Evolutionary conservation across 2,113 vertebrate genomes (phyloP), one percentile per base, ranked within the genome.

Genomic region (Dipodomys merriami): DNA sequence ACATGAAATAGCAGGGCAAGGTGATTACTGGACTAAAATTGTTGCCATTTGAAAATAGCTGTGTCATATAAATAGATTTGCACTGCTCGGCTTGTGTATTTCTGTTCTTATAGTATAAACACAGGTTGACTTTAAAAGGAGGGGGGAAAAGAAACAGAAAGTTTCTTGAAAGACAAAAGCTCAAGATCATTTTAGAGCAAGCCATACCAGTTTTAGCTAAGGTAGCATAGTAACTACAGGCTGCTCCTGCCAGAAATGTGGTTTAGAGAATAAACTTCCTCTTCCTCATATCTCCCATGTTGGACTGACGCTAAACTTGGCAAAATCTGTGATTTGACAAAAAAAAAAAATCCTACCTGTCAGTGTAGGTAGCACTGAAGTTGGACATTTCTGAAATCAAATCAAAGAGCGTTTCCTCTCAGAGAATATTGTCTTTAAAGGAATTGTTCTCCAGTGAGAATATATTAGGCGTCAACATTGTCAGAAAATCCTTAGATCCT

Each of bases 401-500:
- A 92, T 93, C 87, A 79, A 88, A 92, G 33, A 57, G 35, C n/a
- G 89, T 80, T 78, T 79, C 49, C 73, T 83, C 13, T 88, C 86
- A 77, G 46, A 73, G 79, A 91, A 44, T 22, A 86, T 4, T 30
- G 5, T 16, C 74, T 94, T 88, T 67, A 79, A 83, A 89, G 67
- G 71, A 29, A 62, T 15, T 88, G 57, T n/a, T 94, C 46, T 90
- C 90, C 57, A 67, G 57, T 30, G 23, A 30, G 18, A 68, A 90
- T 30, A 13, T 35, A 12, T 15, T 30, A 68, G 80, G 83, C 22
- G 39, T 71, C 93, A 94, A 87, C 72, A 85, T 72, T 62, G 46
- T 44, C 64, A 92, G 83, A 85, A 91, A 72, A 91, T 71, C 77
- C 91, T 86, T 67, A 90, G 80, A 76, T 80, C 79, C 74, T 94